A percentile compares a stretch with the other conserved stretches of the same genome.
phyloP scores from a whole-genome alignment of 2,888 invertebrate species.

The Drosophila gaucha region DNA sequence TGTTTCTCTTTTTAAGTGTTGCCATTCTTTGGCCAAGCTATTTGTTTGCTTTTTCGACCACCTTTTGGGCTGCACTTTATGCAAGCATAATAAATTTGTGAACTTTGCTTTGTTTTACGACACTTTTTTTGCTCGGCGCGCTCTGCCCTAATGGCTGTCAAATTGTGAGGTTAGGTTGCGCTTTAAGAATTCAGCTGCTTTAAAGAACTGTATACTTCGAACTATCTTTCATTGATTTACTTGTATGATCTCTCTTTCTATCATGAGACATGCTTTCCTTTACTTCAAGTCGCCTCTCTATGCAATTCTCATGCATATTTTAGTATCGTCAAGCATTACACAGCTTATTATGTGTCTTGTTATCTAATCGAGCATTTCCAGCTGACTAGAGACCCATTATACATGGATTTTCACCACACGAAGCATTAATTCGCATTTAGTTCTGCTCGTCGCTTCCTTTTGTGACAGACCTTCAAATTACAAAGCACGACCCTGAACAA shows the following conservation, averaged over 20 bases:
- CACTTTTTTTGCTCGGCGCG: slow-evolving; percentile 19
- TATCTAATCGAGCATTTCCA: slow-evolving; percentile 14
- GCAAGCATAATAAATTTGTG: slow-evolving; percentile 43
- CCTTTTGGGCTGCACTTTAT: slow-evolving; percentile 39
- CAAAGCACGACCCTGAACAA: slow-evolving; percentile 27
- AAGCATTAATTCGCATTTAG: slow-evolving; percentile 13
- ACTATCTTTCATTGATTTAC: too few species aligned
- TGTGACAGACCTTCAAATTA: slow-evolving; percentile 43
- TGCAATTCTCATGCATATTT: neutral
- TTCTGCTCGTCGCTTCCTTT: slow-evolving; percentile 4
- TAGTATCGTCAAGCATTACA: neutral
- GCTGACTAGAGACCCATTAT: slow-evolving; percentile 30
- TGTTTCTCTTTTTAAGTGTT: slow-evolving; percentile 45
- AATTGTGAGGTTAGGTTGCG: slow-evolving; percentile 1
- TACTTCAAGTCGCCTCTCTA: neutral
- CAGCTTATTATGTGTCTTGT: slow-evolving; percentile 7
- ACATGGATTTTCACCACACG: slow-evolving; percentile 5
- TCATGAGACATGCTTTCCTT: neutral
- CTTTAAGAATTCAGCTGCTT: neutral
- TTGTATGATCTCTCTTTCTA: neutral
- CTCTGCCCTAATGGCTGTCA: slow-evolving; percentile 23
- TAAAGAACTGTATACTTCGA: neutral
- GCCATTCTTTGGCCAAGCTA: slow-evolving; percentile 32
- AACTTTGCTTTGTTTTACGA: slow-evolving; percentile 22
- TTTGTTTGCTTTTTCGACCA: slow-evolving; percentile 11